Percentiles rank a stretch among this genome's conserved stretches.
phyloP scores from a whole-genome alignment of 2,113 vertebrate genomes.

The Bufo bufo region DNA sequence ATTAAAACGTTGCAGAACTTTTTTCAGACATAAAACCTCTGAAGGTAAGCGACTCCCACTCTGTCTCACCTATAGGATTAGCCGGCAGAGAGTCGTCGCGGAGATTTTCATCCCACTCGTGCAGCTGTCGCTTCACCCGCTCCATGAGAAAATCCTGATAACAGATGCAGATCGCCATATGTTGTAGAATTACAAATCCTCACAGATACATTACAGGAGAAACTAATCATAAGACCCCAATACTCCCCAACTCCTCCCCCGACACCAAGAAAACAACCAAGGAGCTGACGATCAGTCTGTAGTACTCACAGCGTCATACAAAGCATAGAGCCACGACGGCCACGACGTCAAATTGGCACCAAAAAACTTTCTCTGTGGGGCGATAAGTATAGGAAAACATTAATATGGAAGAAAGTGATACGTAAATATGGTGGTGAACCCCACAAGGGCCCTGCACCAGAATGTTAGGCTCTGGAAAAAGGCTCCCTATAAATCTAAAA shows the following conservation, averaged over 20 bases:
- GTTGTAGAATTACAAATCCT: background rate
- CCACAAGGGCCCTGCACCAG: too few relatives aligned
- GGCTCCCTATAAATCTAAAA: too few relatives aligned
- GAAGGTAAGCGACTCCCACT: background rate
- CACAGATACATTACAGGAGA: background rate
- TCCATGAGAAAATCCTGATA: constrained; percentile 94
- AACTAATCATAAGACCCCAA: background rate
- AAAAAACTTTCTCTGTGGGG: constrained; percentile 85
- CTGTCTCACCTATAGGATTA: constrained; percentile 88
- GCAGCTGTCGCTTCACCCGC: constrained; percentile 93
- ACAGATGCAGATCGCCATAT: background rate
- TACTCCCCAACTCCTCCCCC: background rate
- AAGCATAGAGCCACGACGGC: constrained; percentile 94
- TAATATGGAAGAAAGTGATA: background rate
- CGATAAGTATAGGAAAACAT: background rate
- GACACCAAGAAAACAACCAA: background rate
- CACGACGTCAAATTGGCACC: constrained; percentile 94
- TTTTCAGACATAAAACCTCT: background rate
- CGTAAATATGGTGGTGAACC: too few relatives aligned
- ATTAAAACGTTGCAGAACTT: background rate
- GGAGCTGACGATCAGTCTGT: background rate
- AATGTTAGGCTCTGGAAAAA: too few relatives aligned
- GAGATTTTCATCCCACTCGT: constrained; percentile 97
- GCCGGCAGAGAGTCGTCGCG: constrained; percentile 94
- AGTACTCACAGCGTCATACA: constrained; percentile 87